Percentiles rank a stretch among this genome's conserved stretches.
Evolutionary conservation across 2,888 invertebrate species (phyloP).

Genomic region (Tortrix viridana): DNA sequence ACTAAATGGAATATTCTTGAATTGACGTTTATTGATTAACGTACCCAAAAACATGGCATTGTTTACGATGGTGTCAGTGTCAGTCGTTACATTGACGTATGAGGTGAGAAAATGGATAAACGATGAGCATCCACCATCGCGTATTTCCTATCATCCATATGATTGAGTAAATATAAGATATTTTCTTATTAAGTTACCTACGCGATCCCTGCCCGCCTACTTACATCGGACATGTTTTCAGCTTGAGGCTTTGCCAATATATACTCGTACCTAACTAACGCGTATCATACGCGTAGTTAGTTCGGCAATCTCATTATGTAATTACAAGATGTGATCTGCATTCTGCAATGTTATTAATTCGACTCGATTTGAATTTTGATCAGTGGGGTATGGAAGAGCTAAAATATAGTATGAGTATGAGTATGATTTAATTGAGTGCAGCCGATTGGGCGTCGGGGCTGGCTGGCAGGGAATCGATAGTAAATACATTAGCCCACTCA

Average conservation of each 20-base stretch:
- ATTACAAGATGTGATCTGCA: constrained; percentile 31
- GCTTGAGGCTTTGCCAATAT: constrained; percentile 8
- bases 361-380: constrained; percentile 20
- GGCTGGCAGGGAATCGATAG: constrained; percentile 52
- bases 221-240: background rate
- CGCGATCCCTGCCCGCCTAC: background rate
- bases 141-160: background rate
- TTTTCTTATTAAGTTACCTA: constrained; percentile 6
- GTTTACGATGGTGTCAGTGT: constrained; percentile 9
- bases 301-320: constrained; percentile 24
- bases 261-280: too few species aligned
- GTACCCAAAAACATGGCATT: background rate
- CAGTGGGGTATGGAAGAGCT: constrained; percentile 14
- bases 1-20: constrained; percentile 11
- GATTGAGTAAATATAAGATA: too few species aligned
- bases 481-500: constrained; percentile 57
- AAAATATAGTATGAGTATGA: constrained; percentile 30
- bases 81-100: constrained; percentile 6
- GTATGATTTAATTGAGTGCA: constrained; percentile 42
- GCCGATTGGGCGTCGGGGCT: constrained; percentile 44
- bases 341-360: constrained; percentile 18
- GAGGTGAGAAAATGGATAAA: constrained; percentile 13
- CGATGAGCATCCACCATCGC: background rate
- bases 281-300: constrained; percentile 11
- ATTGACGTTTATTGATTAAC: constrained; percentile 24